Base-by-base conservation (phyloP, 2,797 vertebrate genomes). In the Manis crassicaudata region DNA sequence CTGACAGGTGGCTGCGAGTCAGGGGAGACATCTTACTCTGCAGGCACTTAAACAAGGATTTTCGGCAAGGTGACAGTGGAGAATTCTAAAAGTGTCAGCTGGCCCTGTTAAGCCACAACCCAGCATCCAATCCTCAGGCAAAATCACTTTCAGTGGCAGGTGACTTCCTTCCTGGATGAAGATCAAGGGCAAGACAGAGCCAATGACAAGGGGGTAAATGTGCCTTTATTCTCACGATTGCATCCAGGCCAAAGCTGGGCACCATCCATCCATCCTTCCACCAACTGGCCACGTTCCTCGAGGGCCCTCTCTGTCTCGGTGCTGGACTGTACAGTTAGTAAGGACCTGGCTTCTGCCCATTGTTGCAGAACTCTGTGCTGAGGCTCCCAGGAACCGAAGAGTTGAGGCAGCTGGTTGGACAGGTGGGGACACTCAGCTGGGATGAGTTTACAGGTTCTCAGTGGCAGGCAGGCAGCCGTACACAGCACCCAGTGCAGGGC, bases 1-100 rank as follows among this genome's bases (percentile, higher is more conserved):
- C 92, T 98, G 98, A 98, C 95, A 97, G 94, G 95, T 97, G 97
- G 92, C 97, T 96, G 97, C 95, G 97, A 97, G 97, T 94, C 97
- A 95, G 95, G 94, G 79, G 97, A 97, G 96, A 97, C 20, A 0
- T 97, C 92, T 98, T 97, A 98, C 97, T 98, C 94, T 94, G 91
- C 92, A 97, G 98, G 97, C 79, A 50, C 95, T 96, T 96, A 96
- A 96, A 87, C 40, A 32, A 95, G 98, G 97, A 97, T 96, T 97
- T 97, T 96, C 96, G 97, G 94, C 95, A 80, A 94, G 92, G 95
- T 92, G 97, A 94, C 93, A 96, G 96, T 18, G 86, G 96, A 93
- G 94, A 94, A 85, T 93, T 97, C 93, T 70, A 37, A 63, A 63
- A 54, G 43, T 92, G 56, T 96, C 96, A 92, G 88, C 96, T 83